Conservation (phyloP, 1,140 invertebrate species). For the Phthorimaea operculella region DNA sequence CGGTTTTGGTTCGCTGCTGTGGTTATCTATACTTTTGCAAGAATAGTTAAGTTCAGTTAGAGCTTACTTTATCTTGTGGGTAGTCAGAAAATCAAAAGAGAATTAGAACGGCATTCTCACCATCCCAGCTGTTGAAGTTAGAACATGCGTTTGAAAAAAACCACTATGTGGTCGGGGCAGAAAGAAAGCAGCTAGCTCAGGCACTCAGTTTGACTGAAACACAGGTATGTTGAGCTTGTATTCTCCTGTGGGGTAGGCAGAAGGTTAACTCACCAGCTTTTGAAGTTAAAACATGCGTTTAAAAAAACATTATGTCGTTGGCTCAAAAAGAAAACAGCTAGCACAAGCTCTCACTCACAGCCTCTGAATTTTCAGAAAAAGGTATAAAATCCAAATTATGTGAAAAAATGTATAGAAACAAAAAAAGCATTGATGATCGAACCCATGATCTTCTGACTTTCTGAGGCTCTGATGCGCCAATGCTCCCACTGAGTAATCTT, state of each 20-base stretch:
- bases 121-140: slow-evolving; percentile 94
- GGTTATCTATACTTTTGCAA: too few relatives aligned
- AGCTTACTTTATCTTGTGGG: slow-evolving; percentile 89
- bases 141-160: slow-evolving; percentile 99
- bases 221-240: slow-evolving; percentile 76
- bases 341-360: slow-evolving; percentile 91
- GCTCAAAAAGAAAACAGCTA: slow-evolving; percentile 96
- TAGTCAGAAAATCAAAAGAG: slow-evolving; percentile 98
- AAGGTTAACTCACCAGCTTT: slow-evolving; percentile 78
- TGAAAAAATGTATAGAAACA: neutral
- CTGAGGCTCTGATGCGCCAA: too few relatives aligned
- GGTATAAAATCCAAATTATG: slow-evolving; percentile 76
- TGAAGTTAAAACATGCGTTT: slow-evolving; percentile 98
- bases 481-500: too few relatives aligned
- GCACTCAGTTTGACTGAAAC: slow-evolving; percentile 95
- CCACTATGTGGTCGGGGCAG: slow-evolving; percentile 98
- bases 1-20: too few relatives aligned
- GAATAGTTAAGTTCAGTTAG: too few relatives aligned
- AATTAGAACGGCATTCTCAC: slow-evolving; percentile 97
- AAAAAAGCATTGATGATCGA: too few relatives aligned
- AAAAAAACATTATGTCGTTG: slow-evolving; percentile 99
- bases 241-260: neutral
- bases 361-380: slow-evolving; percentile 96
- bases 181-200: slow-evolving; percentile 96
- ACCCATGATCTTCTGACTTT: too few relatives aligned